Base-by-base conservation (phyloP, 2,797 vertebrate species). In the Danio tinwini region DNA sequence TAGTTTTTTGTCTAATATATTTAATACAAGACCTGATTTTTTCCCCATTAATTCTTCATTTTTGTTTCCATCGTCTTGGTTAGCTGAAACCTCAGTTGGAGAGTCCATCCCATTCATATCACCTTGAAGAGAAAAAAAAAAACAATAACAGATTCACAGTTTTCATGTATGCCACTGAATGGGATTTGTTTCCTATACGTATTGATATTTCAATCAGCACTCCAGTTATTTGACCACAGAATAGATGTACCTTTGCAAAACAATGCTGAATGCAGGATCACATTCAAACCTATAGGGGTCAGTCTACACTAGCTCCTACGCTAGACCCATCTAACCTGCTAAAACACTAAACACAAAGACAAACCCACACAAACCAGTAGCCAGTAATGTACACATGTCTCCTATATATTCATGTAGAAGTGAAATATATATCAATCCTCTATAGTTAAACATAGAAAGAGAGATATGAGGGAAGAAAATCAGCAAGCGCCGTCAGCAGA, bases 221-320 rank as follows among this genome's bases (percentile, higher is more conserved):
- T 21, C 5, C 47, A 14, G 5, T 42, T 11, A 50, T 42, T 58
- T 11, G 9, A 42, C 16, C 29, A 64, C 42, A 52, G 39, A 70
- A 14, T 11, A 40, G 0, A 7, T n/a, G 39, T 6, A 53, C 55
- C 44, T 74, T 59, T 65, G 80, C 59, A 70, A 19, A 70, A 65
- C 53, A 16, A 12, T 52, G 12, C 7, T 65, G 19, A 72, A 53
- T 82, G 78, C 69, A 80, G 73, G 44, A 82, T 61, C 64, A 40
- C 17, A 72, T 83, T 80, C 63, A 67, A 81, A 74, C 84, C 86
- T 78, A 84, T 70, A 85, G 84, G 84, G 86, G 86, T 87, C 86
- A 87, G 80, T 77, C 83, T 85, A 53, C 80, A 71, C 83, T 75
- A 47, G 81, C 74, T 75, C 29, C 29, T 29, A 29, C 49, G 17